A percentile compares a stretch with the other conserved stretches of the same genome.
These are phyloP conservation scores for Poicephalus meyeri DNA, from an alignment of 2,113 vertebrate species.

Conservation along the genomic window DNA sequence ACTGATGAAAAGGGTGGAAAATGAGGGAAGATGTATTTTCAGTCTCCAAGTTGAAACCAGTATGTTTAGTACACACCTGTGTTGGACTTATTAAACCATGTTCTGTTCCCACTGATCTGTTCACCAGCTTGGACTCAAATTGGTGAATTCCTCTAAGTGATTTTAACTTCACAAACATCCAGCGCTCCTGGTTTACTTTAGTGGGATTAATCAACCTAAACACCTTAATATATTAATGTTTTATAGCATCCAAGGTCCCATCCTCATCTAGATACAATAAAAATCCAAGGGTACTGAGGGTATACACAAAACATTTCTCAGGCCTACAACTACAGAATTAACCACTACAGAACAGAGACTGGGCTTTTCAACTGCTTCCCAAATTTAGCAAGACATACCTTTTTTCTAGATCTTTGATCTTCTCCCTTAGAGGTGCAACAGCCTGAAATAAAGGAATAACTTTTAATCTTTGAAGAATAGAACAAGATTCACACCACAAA, in stretches of 20 bases:
- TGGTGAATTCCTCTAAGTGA: not conserved
- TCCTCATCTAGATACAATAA: not conserved
- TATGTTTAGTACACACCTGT: not conserved
- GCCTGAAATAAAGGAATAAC: constrained; percentile 65
- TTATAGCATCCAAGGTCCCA: not conserved
- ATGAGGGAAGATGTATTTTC: not conserved
- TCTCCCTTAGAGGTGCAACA: constrained; percentile 83
- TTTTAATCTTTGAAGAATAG: not conserved
- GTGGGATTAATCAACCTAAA: not conserved
- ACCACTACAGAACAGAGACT: not conserved
- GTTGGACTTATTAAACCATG: not conserved
- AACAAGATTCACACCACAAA: not conserved
- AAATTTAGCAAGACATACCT: constrained; percentile 72
- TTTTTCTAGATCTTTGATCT: constrained; percentile 85
- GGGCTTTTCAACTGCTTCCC: not conserved
- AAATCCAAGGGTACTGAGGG: not conserved
- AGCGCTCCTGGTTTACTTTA: not conserved
- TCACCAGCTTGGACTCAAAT: not conserved
- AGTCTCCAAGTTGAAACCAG: not conserved
- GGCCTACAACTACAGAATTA: not conserved
- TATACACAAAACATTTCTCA: not conserved
- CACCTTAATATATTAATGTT: not conserved
- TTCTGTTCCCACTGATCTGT: not conserved
- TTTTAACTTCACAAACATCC: not conserved
- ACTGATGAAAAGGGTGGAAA: not conserved